Base-by-base conservation (phyloP, 2,113 vertebrate genomes). In the Lichenostomus cassidix region DNA sequence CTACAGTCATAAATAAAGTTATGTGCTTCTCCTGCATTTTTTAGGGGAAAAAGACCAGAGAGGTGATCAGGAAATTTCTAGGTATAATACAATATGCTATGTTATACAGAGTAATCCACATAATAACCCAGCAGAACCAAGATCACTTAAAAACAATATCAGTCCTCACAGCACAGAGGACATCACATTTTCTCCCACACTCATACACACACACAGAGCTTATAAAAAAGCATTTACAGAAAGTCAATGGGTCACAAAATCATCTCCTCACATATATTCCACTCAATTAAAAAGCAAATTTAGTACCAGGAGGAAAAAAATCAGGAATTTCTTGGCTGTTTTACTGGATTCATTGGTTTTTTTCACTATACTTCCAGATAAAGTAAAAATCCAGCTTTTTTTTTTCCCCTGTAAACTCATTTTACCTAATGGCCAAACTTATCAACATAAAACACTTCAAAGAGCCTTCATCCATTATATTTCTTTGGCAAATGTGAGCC, bases 271-370 rank as follows among this genome's bases (percentile, higher is more conserved):
- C 20, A 63, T n/a, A 68, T 2, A 68, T 10, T 89, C 27, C n/a
- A 78, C 81, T 78, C 76, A 86, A 86, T 78, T 93, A 93, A 92
- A 94, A 94, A 82, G 35, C 11, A 89, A 78, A 81, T 42, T 10
- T 31, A 94, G 15, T 58, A 47, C 3, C n/a, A 74, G 22, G 10
- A 60, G 13, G 6, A 10, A 47, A 56, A 39, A 47, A 82, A 41
- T 7, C 56, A 68, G 56, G 44, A 83, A 58, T 84, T 89, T 76
- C 44, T 84, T 82, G 52, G 56, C 65, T 56, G 8, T 82, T 91
- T 78, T 82, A 75, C 31, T 35, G 10, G 13, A 55, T 49, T 74
- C 9, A 87, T 60, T 94, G 73, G 90, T 76, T 94, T 81, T 77
- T 63, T 80, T 47, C 15, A 11, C 12, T 18, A 25, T 15, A 41